These are phyloP conservation scores for Cisticola juncidis DNA, from an alignment of 2,113 vertebrate species.

Conservation along the genomic window DNA sequence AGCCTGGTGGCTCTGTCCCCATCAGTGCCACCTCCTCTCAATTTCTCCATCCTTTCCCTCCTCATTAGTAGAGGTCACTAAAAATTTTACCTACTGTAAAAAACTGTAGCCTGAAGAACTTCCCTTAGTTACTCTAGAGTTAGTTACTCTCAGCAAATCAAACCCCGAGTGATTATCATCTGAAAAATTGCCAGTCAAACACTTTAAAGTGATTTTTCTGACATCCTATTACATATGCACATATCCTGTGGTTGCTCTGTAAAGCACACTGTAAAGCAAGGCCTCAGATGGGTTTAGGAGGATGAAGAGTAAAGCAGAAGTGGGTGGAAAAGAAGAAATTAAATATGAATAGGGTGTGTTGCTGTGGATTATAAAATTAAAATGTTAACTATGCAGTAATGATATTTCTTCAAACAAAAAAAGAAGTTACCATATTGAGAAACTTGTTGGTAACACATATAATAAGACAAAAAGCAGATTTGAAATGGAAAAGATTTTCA, in stretches of 20 bases:
- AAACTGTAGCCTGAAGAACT: neutral
- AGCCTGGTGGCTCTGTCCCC: constrained; percentile 53
- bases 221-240: neutral
- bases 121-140: neutral
- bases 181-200: constrained; percentile 20
- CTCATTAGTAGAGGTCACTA: constrained; percentile 1
- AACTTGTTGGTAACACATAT: neutral
- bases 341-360: neutral
- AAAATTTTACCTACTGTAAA: neutral
- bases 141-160: neutral
- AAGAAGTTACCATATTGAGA: neutral
- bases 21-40: neutral
- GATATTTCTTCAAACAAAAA: neutral
- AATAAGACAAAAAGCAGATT: neutral
- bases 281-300: constrained; percentile 4
- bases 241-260: neutral
- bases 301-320: constrained; percentile 28
- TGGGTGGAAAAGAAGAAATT: constrained; percentile 17
- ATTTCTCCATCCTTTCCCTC: neutral
- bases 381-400: constrained; percentile 14
- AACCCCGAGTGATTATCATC: neutral
- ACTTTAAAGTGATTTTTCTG: neutral
- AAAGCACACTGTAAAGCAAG: neutral
- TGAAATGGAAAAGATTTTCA: neutral
- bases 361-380: constrained; percentile 1